These are phyloP conservation scores for Premnoplex brunnescens DNA, from an alignment of 2,797 vertebrate genomes.

Conservation along the genomic window DNA sequence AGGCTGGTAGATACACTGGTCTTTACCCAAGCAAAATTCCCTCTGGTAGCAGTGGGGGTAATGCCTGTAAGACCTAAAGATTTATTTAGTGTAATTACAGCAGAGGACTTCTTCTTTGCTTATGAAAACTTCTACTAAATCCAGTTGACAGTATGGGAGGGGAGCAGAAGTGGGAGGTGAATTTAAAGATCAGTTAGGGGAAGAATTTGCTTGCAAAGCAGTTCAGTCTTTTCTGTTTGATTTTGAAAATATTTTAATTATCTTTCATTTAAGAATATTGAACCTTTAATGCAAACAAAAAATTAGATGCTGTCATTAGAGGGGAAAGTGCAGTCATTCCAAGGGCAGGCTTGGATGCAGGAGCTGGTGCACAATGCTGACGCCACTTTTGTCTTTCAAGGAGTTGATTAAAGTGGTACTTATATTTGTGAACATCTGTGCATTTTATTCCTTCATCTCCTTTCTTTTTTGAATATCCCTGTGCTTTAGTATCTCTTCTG, in stretches of 20 bases:
- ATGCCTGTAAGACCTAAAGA: background rate
- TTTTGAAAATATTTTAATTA: constrained; percentile 33
- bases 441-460: background rate
- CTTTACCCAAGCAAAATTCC: background rate
- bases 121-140: background rate
- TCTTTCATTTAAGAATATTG: background rate
- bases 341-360: background rate
- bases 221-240: background rate
- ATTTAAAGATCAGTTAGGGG: background rate
- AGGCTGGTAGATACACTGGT: background rate
- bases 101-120: background rate
- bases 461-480: background rate
- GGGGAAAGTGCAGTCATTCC: background rate
- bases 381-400: background rate
- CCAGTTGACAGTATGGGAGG: background rate
- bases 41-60: background rate
- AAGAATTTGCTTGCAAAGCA: background rate
- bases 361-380: background rate
- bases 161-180: background rate
- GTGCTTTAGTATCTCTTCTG: background rate
- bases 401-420: background rate
- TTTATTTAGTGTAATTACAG: background rate
- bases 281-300: background rate
- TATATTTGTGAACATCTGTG: background rate
- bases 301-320: background rate